Percentiles rank a stretch among this genome's conserved stretches.
Conservation (phyloP, 1,140 invertebrate genomes). For the Ooceraea biroi region DNA sequence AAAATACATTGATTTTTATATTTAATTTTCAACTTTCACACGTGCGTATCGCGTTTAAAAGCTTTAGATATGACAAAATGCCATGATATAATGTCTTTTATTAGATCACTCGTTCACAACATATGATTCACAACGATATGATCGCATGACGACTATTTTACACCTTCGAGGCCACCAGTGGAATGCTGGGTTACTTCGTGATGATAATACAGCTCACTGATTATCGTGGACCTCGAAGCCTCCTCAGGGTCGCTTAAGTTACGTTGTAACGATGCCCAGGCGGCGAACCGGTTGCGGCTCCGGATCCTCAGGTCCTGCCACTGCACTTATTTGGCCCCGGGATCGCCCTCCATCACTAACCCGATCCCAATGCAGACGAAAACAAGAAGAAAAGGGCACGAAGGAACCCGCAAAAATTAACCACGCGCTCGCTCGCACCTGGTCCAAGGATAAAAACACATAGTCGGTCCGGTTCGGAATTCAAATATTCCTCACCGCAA, state of each 20-base stretch:
- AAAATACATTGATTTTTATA: too few relatives aligned
- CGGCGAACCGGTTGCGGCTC: slow-evolving; percentile 71
- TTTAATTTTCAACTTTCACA: background rate
- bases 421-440: slow-evolving; percentile 67
- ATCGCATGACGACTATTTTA: slow-evolving; percentile 37
- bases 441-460: slow-evolving; percentile 67
- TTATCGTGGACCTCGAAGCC: slow-evolving; percentile 62
- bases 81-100: slow-evolving; percentile 10
- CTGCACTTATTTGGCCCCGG: slow-evolving; percentile 75
- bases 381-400: slow-evolving; percentile 33
- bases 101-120: background rate
- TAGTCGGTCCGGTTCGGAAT: slow-evolving; percentile 26
- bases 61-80: background rate
- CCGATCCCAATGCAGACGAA: slow-evolving; percentile 65
- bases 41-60: background rate
- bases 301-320: slow-evolving; percentile 66
- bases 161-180: slow-evolving; percentile 35
- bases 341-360: slow-evolving; percentile 61
- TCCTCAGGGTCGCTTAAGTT: slow-evolving; percentile 67
- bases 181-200: slow-evolving; percentile 37
- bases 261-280: slow-evolving; percentile 70
- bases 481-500: slow-evolving; percentile 24
- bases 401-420: slow-evolving; percentile 71
- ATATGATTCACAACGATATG: background rate
- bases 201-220: slow-evolving; percentile 65